phyloP scores from a whole-genome alignment of 2,113 vertebrate genomes.

The Labeo rohita region DNA sequence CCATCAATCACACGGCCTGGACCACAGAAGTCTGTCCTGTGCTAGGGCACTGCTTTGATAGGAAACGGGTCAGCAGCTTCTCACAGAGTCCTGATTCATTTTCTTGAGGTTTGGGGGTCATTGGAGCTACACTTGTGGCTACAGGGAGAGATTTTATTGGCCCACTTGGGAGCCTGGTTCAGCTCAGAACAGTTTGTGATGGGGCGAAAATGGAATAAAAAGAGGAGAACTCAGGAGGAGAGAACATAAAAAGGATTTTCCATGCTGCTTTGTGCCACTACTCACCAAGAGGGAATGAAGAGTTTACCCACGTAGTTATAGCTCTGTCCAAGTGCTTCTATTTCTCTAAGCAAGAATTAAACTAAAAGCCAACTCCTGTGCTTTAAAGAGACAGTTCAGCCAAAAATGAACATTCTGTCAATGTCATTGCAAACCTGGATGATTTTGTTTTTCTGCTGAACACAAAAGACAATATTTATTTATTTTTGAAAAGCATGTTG shows the following conservation, averaged over 20 bases:
- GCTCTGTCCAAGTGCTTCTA: conserved; percentile 9
- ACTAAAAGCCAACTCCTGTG: background rate
- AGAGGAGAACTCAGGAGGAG: conserved; percentile 29
- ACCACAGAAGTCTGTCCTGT: conserved; percentile 37
- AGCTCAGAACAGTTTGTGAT: conserved; percentile 33
- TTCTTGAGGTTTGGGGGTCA: conserved; percentile 23
- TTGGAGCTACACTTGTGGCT: conserved; percentile 7
- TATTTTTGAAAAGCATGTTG: background rate
- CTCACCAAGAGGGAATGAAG: conserved; percentile 34
- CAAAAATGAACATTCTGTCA: background rate
- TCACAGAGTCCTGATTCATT: conserved; percentile 40
- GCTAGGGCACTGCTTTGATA: background rate
- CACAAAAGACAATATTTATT: background rate
- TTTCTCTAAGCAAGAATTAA: background rate
- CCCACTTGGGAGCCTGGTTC: conserved; percentile 13
- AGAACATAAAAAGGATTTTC: conserved; percentile 55
- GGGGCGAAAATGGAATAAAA: conserved; percentile 28
- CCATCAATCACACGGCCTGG: background rate
- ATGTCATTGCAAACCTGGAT: background rate
- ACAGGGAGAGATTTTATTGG: conserved; percentile 33
- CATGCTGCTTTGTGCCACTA: conserved; percentile 56
- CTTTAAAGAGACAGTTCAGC: background rate
- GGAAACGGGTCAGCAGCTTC: background rate
- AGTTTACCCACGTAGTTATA: conserved; percentile 47
- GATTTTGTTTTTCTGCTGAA: background rate